Percentiles rank a stretch among this genome's conserved stretches.
Conservation (phyloP, 2,113 vertebrate genomes). For the Chamaea fasciata region DNA sequence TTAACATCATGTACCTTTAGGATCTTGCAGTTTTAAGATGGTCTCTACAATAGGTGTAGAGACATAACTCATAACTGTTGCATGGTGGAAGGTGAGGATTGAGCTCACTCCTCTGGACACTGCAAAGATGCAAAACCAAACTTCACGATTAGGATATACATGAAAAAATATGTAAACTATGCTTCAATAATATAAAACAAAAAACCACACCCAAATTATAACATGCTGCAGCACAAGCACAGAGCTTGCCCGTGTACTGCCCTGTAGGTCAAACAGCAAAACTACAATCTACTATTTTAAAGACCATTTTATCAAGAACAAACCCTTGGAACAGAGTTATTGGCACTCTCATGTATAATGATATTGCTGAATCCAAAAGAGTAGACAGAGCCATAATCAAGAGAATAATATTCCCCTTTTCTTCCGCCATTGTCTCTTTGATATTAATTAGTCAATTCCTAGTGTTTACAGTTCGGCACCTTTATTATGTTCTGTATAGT, state of each 20-base stretch:
- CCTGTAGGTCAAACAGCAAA: background rate
- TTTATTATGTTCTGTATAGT: background rate
- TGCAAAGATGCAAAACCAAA: background rate
- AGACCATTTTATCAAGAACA: background rate
- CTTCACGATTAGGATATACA: background rate
- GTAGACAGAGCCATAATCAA: background rate
- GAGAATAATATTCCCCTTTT: background rate
- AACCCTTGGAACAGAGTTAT: background rate
- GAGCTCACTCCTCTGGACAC: background rate
- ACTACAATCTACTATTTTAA: background rate
- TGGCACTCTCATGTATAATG: background rate
- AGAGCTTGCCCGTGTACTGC: background rate
- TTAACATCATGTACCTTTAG: background rate
- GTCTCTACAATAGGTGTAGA: background rate
- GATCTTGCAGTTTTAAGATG: background rate
- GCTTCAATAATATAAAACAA: background rate
- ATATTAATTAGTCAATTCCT: constrained; percentile 18
- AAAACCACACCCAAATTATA: background rate
- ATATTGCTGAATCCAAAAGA: background rate
- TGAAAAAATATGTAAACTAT: background rate
- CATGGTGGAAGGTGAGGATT: background rate
- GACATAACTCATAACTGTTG: background rate
- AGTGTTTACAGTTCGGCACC: background rate
- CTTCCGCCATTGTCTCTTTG: background rate
- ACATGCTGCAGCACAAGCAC: background rate